A percentile compares a stretch with the other conserved stretches of the same genome.
phyloP scores from a whole-genome alignment of 2,113 vertebrate genomes.

The Anseranas semipalmata region DNA sequence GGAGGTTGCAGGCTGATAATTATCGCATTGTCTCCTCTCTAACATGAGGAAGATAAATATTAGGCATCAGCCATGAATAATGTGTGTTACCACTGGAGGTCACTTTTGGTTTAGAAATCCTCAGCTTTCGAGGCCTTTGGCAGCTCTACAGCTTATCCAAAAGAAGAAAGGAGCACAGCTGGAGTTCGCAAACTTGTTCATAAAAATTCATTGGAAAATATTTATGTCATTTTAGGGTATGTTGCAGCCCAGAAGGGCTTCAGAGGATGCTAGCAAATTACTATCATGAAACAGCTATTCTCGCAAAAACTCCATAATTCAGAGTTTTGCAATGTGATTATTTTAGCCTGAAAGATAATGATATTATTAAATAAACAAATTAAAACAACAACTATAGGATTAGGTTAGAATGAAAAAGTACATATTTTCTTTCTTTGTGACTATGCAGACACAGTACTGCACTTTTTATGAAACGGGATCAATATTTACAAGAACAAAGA shows the following conservation, averaged over 20 bases:
- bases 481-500: not conserved
- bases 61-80: not conserved
- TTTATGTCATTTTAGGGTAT: not conserved
- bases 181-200: not conserved
- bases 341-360: not conserved
- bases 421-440: not conserved
- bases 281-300: not conserved
- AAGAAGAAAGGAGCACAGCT: not conserved
- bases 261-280: not conserved
- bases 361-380: not conserved
- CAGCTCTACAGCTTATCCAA: not conserved
- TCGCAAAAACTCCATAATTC: not conserved
- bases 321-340: not conserved
- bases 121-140: not conserved
- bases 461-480: not conserved
- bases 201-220: not conserved
- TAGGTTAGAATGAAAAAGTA: not conserved
- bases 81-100: conserved; percentile 46
- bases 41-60: not conserved
- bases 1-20: not conserved
- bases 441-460: not conserved
- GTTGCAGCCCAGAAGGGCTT: not conserved
- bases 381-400: not conserved
- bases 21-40: not conserved
- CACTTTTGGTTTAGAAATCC: conserved; percentile 48